Evolutionary conservation across 2,888 invertebrate genomes (phyloP).

Genomic region (Dryocosmus kuriphilus): DNA sequence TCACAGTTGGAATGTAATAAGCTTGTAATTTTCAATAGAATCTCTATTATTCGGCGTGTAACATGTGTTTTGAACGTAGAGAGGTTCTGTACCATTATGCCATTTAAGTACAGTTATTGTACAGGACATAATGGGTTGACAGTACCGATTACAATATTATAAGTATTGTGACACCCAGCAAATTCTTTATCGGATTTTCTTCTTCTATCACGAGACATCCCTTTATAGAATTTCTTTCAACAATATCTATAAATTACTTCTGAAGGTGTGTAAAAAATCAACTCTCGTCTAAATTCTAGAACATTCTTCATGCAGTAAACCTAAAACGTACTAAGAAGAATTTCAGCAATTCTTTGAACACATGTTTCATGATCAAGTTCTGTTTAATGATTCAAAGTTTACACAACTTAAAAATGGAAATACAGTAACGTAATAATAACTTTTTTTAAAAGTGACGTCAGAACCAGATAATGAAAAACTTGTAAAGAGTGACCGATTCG

Average conservation of each 20-base stretch:
- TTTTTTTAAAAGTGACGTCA: constrained; percentile 13
- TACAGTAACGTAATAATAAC: not conserved
- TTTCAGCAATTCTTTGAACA: not conserved
- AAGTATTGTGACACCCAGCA: not conserved
- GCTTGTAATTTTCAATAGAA: constrained; percentile 11
- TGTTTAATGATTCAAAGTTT: not conserved
- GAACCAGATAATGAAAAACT: constrained; percentile 21
- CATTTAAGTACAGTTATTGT: constrained; percentile 8
- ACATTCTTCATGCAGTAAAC: not conserved
- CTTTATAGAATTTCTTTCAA: not conserved
- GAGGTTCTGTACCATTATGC: not conserved
- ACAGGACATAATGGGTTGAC: not conserved
- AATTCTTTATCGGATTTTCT: not conserved
- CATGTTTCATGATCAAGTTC: not conserved
- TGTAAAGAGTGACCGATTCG: not conserved
- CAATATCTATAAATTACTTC: constrained; percentile 3
- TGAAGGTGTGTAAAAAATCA: not conserved
- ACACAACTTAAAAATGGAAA: not conserved
- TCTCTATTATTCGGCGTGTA: constrained; percentile 2
- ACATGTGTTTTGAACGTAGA: not conserved
- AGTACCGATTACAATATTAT: not conserved
- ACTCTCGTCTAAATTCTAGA: not conserved
- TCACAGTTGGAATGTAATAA: not conserved
- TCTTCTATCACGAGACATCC: not conserved
- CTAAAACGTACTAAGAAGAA: not conserved